phyloP scores from a whole-genome alignment of 2,797 vertebrate genomes.

The Muscicapa comitata region DNA sequence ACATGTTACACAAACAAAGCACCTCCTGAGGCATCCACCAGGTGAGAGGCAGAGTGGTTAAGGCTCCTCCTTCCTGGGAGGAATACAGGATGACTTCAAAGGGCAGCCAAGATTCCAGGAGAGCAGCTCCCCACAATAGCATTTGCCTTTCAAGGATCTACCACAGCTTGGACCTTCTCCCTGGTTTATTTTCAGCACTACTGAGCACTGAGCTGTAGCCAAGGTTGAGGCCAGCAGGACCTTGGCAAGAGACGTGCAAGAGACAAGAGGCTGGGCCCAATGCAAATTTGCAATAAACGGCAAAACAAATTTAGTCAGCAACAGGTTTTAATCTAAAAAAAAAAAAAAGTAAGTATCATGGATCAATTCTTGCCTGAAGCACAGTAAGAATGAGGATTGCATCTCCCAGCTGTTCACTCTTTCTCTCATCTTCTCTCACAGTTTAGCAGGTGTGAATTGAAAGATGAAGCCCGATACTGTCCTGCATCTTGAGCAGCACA shows the following conservation, averaged over 20 bases:
- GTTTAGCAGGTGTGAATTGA: neutral
- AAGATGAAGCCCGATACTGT: neutral
- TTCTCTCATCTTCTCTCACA: neutral
- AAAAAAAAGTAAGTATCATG: neutral
- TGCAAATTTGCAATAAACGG: neutral
- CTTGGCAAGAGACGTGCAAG: neutral
- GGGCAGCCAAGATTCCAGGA: neutral
- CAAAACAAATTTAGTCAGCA: neutral
- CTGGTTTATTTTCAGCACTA: neutral
- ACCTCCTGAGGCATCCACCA: neutral
- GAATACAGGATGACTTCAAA: neutral
- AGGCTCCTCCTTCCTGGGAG: neutral
- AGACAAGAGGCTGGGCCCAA: neutral
- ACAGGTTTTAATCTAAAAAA: neutral
- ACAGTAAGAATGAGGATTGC: neutral
- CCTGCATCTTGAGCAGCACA: neutral
- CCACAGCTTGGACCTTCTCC: neutral
- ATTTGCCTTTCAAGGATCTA: neutral
- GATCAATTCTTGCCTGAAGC: neutral
- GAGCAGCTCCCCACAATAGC: rapidly evolving
- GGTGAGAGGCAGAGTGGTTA: neutral
- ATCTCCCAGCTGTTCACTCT: neutral
- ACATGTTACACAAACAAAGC: rapidly evolving
- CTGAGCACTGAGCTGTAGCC: rapidly evolving
- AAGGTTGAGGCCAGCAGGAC: neutral